Evolutionary conservation across 1,140 invertebrate genomes (phyloP).

Genomic region (Drosophila sproati): DNA sequence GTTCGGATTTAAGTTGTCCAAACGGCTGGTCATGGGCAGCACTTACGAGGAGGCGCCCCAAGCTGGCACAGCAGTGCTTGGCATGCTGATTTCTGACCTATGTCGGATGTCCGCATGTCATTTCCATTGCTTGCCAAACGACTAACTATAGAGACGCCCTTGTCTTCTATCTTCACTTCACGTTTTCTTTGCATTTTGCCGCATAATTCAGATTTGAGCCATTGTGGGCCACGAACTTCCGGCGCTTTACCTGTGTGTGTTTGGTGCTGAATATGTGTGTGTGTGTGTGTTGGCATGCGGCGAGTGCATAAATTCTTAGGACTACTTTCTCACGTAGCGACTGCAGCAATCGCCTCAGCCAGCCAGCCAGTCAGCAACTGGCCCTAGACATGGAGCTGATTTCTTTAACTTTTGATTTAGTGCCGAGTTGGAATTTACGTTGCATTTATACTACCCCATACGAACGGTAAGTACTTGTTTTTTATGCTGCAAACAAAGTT

Average conservation of each 20-base stretch:
- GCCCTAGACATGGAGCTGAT: conserved; percentile 56
- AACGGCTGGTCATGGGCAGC: conserved; percentile 6
- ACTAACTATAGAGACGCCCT: neutral
- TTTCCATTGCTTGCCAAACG: conserved; percentile 48
- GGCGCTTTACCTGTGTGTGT: conserved; percentile 29
- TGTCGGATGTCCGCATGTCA: conserved; percentile 79
- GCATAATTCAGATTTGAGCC: conserved; percentile 78
- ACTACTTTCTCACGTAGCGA: conserved; percentile 56
- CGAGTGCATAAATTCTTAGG: conserved; percentile 69
- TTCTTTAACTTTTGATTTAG: conserved; percentile 67
- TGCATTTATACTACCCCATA: conserved; percentile 34
- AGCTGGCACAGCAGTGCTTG: conserved; percentile 61
- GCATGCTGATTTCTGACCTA: conserved; percentile 77
- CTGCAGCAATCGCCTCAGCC: conserved; percentile 37
- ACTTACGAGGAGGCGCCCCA: conserved; percentile 5
- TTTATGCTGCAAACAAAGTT: conserved; percentile 46
- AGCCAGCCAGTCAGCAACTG: neutral
- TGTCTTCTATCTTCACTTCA: neutral
- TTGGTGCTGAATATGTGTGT: conserved; percentile 3
- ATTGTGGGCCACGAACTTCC: conserved; percentile 74
- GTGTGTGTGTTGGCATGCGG: conserved; percentile 44
- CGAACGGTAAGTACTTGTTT: conserved; percentile 10
- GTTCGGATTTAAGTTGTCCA: conserved; percentile 38
- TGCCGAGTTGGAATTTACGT: conserved; percentile 50
- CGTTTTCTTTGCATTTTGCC: conserved; percentile 49